phyloP scores from a whole-genome alignment of 2,113 vertebrate species.

The Otocyon megalotis region DNA sequence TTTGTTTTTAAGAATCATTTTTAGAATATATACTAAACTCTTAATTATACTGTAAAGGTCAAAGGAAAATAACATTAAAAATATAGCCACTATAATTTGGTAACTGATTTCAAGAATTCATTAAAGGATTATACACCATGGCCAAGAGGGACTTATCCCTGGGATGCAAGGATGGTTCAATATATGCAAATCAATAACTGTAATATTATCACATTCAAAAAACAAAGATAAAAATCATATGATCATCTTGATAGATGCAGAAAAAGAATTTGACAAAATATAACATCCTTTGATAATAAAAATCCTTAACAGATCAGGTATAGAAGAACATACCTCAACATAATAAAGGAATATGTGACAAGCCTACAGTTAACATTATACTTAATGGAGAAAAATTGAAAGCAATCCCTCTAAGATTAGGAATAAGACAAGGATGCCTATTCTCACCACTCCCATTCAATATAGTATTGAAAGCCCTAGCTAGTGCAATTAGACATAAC shows the following conservation, averaged over 20 bases:
- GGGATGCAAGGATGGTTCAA: not conserved
- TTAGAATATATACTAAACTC: not conserved
- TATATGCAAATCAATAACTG: not conserved
- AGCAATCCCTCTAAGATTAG: not conserved
- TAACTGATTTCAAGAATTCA: not conserved
- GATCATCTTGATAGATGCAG: not conserved
- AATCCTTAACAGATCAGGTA: not conserved
- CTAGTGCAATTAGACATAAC: not conserved
- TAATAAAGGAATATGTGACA: not conserved
- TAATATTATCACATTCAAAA: not conserved
- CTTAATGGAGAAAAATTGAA: not conserved
- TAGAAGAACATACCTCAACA: not conserved
- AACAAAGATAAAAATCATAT: not conserved
- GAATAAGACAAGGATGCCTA: not conserved
- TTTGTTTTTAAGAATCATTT: not conserved
- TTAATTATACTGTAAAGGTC: not conserved
- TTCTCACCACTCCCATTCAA: not conserved
- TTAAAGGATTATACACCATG: not conserved
- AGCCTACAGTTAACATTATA: not conserved
- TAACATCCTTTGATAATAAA: not conserved
- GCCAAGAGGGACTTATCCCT: not conserved
- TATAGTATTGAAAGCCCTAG: not conserved
- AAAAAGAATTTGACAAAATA: not conserved
- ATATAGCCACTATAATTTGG: not conserved
- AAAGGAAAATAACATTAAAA: not conserved